Evolutionary conservation across 2,888 invertebrate species (phyloP), one percentile per base, ranked within the genome.

Genomic region (Zhuqinia jingwanae): DNA sequence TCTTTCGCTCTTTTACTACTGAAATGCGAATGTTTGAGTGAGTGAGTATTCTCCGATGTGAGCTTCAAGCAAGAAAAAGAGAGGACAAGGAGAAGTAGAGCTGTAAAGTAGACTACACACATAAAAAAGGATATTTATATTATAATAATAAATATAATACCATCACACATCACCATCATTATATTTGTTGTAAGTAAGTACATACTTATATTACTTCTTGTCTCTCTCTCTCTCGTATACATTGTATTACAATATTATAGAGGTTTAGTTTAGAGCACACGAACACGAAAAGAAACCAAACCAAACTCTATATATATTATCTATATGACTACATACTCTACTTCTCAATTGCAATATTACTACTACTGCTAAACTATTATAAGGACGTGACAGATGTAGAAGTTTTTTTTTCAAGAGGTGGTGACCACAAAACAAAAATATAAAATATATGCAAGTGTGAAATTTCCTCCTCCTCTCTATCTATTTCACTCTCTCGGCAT

Each of bases 371-470:
- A 50, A 75, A 53, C 50, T 53, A 75, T 36, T 53, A 58, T 75
- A 42, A 27, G 82, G 73, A 75, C 75, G 82, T 82, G 82, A 82
- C 82, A 82, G 82, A 82, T 82, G 82, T 82, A 75, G 63, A 80
- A 82, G 75, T 82, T 82, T 82, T 36, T n/a, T 36, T 36, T 82
- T 82, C 75, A 82, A 82, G 82, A 82, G 82, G 82, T 75, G 82
- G 73, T 82, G 82, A 82, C 82, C 82, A 82, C 82, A 82, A 82
- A 81, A 80, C 47, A 81, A 65, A 70, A 70, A 81, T 65, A 80
- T 78, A 68, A 75, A 53, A 70, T 25, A 75, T 70, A 70, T 70
- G 70, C 70, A 70, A 70, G 70, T 73, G 42, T 73, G 73, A 70
- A 73, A 70, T 81, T 81, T 81, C 73, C 73, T 81, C 73, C 58